Conservation (phyloP, 2,888 invertebrate species). For the Iselma pallidipennis region DNA sequence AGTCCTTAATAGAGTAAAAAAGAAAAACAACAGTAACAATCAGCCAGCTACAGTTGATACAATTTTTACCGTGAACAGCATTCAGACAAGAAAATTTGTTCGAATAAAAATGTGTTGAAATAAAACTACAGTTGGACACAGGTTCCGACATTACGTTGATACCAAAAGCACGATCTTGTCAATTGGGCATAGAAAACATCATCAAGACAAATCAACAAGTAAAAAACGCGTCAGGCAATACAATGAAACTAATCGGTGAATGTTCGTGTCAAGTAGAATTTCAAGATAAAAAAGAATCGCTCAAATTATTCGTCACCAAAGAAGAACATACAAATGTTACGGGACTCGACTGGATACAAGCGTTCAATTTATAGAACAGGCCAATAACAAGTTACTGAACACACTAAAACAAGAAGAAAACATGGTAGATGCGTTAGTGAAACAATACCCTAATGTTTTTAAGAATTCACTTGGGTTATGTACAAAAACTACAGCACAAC, state of each 20-base stretch:
- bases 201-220: not conserved
- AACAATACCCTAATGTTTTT: not conserved
- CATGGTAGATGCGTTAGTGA: too few species aligned
- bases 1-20: not conserved
- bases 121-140: conserved; percentile 9
- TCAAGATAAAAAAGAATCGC: not conserved
- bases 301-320: not conserved
- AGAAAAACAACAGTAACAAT: too few species aligned
- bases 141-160: conserved; percentile 10
- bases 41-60: too few species aligned
- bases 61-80: too few species aligned
- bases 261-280: not conserved
- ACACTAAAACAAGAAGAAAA: too few species aligned
- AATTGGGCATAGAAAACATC: conserved; percentile 1
- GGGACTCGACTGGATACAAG: conserved; percentile 5
- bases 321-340: conserved; percentile 3
- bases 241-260: not conserved
- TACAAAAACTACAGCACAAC: not conserved
- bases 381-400: conserved; percentile 7
- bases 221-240: not conserved
- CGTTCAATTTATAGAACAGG: conserved; percentile 7
- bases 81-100: not conserved
- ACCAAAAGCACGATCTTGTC: conserved; percentile 1
- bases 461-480: not conserved
- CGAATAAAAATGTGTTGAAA: not conserved